phyloP scores from a whole-genome alignment of 2,888 invertebrate species.

The Athalia rosae region DNA sequence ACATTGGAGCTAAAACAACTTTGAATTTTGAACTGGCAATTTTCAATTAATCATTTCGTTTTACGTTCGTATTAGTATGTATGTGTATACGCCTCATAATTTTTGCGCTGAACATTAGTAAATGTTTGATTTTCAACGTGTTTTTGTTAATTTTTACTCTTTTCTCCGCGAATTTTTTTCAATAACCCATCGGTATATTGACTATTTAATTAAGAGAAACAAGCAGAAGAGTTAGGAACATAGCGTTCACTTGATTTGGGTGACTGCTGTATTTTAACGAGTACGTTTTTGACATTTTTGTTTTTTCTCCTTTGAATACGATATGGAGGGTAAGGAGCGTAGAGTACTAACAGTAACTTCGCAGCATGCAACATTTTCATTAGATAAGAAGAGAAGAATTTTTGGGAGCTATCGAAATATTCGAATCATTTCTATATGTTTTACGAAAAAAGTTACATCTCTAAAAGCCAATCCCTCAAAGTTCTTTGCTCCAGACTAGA shows the following conservation, averaged over 20 bases:
- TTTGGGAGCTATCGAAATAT: constrained; percentile 3
- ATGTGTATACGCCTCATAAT: constrained; percentile 23
- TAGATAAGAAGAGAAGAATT: constrained; percentile 15
- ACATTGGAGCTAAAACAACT: constrained; percentile 54
- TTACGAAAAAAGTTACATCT: constrained; percentile 15
- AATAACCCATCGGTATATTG: constrained; percentile 6
- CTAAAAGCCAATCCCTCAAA: constrained; percentile 3
- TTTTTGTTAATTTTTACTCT: constrained; percentile 47
- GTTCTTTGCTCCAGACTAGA: constrained; percentile 67
- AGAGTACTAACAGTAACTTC: constrained; percentile 59
- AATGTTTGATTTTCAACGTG: constrained; percentile 65
- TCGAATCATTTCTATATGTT: constrained; percentile 21
- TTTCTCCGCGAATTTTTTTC: neutral
- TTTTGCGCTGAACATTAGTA: constrained; percentile 54
- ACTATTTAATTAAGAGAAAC: constrained; percentile 56
- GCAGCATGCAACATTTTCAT: constrained; percentile 56
- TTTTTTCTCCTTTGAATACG: constrained; percentile 54
- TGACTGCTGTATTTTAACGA: constrained; percentile 53
- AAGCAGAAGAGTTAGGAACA: constrained; percentile 62
- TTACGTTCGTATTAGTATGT: constrained; percentile 52
- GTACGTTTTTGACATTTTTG: constrained; percentile 49
- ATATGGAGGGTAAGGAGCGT: constrained; percentile 59
- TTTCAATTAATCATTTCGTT: constrained; percentile 55
- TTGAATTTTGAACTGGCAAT: constrained; percentile 42
- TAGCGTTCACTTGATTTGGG: constrained; percentile 59